Base-by-base conservation (phyloP, 2,113 vertebrate genomes). In the Collichthys lucidus region DNA sequence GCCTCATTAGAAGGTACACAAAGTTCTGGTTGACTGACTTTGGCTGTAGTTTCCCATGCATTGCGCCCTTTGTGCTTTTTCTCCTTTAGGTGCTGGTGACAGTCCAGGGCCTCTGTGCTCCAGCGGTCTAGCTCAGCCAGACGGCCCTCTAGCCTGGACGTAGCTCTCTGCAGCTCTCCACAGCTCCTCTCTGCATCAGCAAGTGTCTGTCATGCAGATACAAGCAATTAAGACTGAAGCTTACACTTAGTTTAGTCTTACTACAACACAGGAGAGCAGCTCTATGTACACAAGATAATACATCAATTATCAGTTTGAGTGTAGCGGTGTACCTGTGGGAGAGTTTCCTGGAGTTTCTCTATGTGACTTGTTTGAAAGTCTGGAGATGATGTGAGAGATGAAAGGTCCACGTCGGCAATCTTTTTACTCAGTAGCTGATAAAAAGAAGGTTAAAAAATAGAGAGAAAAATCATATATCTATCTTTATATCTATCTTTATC, bases 91-190 rank as follows among this genome's bases (percentile, higher is more conserved):
- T 85, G 77, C n/a, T 80, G 74, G 69, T 77, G 73, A 55, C 82
- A 60, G 64, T 94, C 89, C 73, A 80, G 56, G 14, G 91, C 88
- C n/a, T 92, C 89, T 0, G 67, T 68, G 82, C 79, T 89, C 92
- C 92, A 94, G 66, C 11, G 79, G 55, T 73, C 74, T 77, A 94
- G 66, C 80, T 93, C 92, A 31, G 90, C 87, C 76, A 94, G 83
- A 24, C 74, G 57, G 5, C 87, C 85, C 61, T 94, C 93, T 4
- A 95, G 79, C 46, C 53, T 49, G 24, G 91, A 93, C 0, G 84
- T 62, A 0, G 77, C 77, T 44, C 50, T 74, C 81, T 94, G 93
- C 62, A 94, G 85, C 42, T 76, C 81, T 40, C 72, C 75, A 72
- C 91, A 94, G 24, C 50, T 50, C 74, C 78, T 75, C 35, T 89